Base-by-base conservation (phyloP, 2,113 vertebrate genomes). In the Clinocottus analis region DNA sequence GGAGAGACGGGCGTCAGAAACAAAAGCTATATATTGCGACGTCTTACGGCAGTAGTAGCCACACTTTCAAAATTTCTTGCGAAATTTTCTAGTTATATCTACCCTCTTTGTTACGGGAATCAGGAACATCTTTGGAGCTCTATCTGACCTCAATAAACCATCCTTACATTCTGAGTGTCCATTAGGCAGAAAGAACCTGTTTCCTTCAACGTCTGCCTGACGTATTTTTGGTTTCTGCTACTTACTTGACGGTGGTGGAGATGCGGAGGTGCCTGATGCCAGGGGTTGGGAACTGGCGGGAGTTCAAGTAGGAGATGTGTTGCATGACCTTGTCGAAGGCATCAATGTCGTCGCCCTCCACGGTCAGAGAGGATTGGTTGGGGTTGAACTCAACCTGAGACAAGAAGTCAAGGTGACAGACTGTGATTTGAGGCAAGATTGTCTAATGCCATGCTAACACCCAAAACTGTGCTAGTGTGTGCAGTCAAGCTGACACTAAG, bases 261-360 rank as follows among this genome's bases (percentile, higher is more conserved):
- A 99, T 84, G 35, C 94, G 95, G 11, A 99, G 96, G 65, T 97
- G 95, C 4, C 98, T 95, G 77, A 99, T 98, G 31, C 98, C 98
- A 0, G 98, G 98, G 0, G 98, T 99, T 3, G 98, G 98, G 90
- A 99, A 99, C 94, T 99, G 98, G 1, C 98, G 95, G 0, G 97
- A 97, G 90, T 99, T 99, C 81, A 98, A 87, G 81, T 99, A 99
- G 73, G 97, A 96, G 13, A 98, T 74, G 69, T 96, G 98, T 87
- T 98, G 98, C 97, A 99, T 95, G 90, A 97, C 97, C 86, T 96
- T 97, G 55, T 98, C 97, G 2, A 99, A 94, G 19, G 95, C 95
- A 35, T 96, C 96, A 0, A 97, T 83, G 43, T 98, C 97, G 0
- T 97, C 96, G 1, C 97, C 98, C 71, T 98, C 98, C 45, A 99